Evolutionary conservation across 1,140 invertebrate genomes (phyloP), one percentile per base, ranked within the genome.

Genomic region (Chironomus tepperi): DNA sequence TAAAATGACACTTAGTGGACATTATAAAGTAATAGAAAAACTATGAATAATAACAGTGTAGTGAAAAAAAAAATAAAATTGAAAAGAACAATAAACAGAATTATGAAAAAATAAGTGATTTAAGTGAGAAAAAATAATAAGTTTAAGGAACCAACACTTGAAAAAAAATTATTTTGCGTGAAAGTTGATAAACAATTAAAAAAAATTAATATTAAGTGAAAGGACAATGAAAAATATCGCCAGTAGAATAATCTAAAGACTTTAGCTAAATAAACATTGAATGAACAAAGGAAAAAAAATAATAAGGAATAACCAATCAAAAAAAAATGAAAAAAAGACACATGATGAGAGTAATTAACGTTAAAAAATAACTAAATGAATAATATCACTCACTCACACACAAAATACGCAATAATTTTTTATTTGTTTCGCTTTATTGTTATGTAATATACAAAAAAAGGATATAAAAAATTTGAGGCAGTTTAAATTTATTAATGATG

Each of bases 351-450:
- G 65, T 70, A 70, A 70, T 70, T 19, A 67, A 19, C 65, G 65
- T 21, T 70, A 70, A 70, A 57, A 57, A 12, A 57, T 57, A 57
- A 57, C 47, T 57, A 57, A 70, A 70, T 70, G 65, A 21, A 57
- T n/a, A 57, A 70, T 70, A 70, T 70, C 65, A 70, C 65, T 70
- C 65, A 70, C 65, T 70, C 65, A 70, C 65, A 70, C 65, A 70
- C 65, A 70, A 70, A 70, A 70, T 70, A 70, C 65, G 65, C 65
- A 70, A 70, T 70, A 70, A 70, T 70, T 70, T 70, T 70, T 70
- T 70, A 70, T 70, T 70, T 70, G 65, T 70, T 70, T 70, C 65
- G 65, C 65, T 70, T 70, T 70, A 21, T 70, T 70, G 65, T 70
- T 70, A 70, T 70, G 65, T 70, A 70, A 19, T 57, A 57, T 57